These are phyloP conservation scores for Brachymystax lenok DNA, from an alignment of 2,797 vertebrate species.

Conservation along the genomic window DNA sequence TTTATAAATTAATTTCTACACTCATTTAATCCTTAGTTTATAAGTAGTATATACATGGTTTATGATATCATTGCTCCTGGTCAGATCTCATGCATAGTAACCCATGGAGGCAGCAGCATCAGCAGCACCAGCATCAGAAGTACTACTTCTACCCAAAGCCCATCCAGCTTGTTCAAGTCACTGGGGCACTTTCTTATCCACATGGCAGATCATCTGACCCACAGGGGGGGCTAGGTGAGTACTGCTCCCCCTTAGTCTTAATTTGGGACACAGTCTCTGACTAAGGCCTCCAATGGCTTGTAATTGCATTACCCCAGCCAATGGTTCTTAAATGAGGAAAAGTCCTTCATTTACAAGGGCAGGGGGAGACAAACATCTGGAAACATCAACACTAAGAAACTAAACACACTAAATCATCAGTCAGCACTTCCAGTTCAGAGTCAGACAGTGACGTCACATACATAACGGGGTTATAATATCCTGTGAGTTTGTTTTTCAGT, in stretches of 20 bases:
- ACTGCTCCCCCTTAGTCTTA: background rate
- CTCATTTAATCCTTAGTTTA: background rate
- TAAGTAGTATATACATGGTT: background rate
- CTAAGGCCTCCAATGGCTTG: background rate
- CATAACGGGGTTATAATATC: background rate
- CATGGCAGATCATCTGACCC: conserved; percentile 37
- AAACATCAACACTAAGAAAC: background rate
- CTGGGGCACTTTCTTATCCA: conserved; percentile 47
- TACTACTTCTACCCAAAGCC: conserved; percentile 30
- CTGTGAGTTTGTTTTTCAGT: background rate
- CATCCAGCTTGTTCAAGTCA: conserved; percentile 60
- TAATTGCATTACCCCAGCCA: background rate
- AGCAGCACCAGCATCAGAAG: conserved; percentile 19
- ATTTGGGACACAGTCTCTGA: background rate
- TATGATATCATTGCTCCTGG: background rate
- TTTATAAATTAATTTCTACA: background rate
- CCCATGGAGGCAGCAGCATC: background rate
- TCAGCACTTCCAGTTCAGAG: background rate
- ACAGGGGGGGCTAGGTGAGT: background rate
- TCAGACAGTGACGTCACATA: background rate
- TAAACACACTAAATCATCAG: background rate
- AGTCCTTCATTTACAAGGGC: background rate
- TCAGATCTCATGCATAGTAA: conserved; percentile 20
- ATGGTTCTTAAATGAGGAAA: background rate
- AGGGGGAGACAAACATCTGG: background rate